These are phyloP conservation scores for Matsumurasca onukii DNA, from an alignment of 1,140 invertebrate species.

Conservation along the genomic window DNA sequence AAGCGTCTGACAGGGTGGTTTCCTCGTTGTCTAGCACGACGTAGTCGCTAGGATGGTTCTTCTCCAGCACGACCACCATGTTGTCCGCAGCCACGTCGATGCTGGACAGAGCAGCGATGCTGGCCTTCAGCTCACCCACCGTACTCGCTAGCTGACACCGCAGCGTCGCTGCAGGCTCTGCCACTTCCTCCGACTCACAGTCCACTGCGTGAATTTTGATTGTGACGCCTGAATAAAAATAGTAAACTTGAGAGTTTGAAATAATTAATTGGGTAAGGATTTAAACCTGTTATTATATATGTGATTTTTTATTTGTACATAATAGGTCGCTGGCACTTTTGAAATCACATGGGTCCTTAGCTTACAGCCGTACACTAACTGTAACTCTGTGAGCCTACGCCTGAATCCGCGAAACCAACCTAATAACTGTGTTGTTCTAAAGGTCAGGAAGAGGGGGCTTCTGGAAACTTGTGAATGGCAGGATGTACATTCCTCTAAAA, in stretches of 20 bases:
- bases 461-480: too few relatives aligned
- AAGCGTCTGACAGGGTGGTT: constrained; percentile 5
- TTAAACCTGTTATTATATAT: too few relatives aligned
- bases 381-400: too few relatives aligned
- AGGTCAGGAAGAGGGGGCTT: too few relatives aligned
- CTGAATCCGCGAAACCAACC: too few relatives aligned
- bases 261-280: not conserved
- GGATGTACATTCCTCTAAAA: too few relatives aligned
- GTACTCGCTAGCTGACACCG: constrained; percentile 57
- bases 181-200: constrained; percentile 59
- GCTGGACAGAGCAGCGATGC: not conserved
- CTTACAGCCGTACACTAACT: too few relatives aligned
- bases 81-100: not conserved
- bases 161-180: constrained; percentile 58
- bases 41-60: not conserved
- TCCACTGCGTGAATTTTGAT: constrained; percentile 66
- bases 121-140: constrained; percentile 60
- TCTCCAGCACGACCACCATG: constrained; percentile 5
- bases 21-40: constrained; percentile 39
- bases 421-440: too few relatives aligned
- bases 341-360: too few relatives aligned
- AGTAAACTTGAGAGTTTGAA: not conserved
- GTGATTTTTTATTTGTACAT: too few relatives aligned
- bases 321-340: too few relatives aligned
- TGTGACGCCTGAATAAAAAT: constrained; percentile 55